phyloP scores from a whole-genome alignment of 2,888 invertebrate genomes.

The Drosophila silvestris region DNA sequence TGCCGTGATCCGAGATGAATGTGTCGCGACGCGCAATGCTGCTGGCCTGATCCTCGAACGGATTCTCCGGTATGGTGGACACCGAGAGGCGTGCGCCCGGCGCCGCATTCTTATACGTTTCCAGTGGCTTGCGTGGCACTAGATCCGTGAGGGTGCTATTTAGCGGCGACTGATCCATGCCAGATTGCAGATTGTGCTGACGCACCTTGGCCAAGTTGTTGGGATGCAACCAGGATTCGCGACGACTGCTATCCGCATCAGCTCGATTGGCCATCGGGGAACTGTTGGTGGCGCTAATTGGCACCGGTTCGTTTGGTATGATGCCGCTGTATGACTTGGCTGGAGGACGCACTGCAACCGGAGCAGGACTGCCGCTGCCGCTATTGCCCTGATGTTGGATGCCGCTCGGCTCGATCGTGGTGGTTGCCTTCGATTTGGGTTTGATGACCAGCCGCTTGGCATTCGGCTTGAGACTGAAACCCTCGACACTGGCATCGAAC shows the following conservation, averaged over 20 bases:
- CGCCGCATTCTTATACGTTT: constrained; percentile 65
- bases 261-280: constrained; percentile 11
- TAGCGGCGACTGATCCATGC: constrained; percentile 62
- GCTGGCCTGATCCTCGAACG: constrained; percentile 78
- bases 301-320: constrained; percentile 50
- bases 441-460: constrained; percentile 91
- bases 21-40: constrained; percentile 68
- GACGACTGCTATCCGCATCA: constrained; percentile 65
- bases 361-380: constrained; percentile 10
- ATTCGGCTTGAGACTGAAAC: constrained; percentile 87
- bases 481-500: constrained; percentile 89
- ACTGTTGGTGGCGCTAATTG: neutral
- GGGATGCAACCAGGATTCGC: constrained; percentile 85
- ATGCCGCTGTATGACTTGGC: constrained; percentile 67
- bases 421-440: constrained; percentile 83
- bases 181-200: constrained; percentile 76
- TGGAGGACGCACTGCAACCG: constrained; percentile 16
- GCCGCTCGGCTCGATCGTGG: neutral
- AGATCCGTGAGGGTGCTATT: constrained; percentile 83
- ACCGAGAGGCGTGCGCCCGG: constrained; percentile 65
- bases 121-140: constrained; percentile 82
- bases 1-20: constrained; percentile 65
- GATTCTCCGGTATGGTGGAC: constrained; percentile 80
- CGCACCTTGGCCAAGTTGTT: constrained; percentile 83
- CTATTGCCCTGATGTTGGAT: constrained; percentile 11